phyloP scores from a whole-genome alignment of 2,797 vertebrate species.

The Anguilla pacifica region DNA sequence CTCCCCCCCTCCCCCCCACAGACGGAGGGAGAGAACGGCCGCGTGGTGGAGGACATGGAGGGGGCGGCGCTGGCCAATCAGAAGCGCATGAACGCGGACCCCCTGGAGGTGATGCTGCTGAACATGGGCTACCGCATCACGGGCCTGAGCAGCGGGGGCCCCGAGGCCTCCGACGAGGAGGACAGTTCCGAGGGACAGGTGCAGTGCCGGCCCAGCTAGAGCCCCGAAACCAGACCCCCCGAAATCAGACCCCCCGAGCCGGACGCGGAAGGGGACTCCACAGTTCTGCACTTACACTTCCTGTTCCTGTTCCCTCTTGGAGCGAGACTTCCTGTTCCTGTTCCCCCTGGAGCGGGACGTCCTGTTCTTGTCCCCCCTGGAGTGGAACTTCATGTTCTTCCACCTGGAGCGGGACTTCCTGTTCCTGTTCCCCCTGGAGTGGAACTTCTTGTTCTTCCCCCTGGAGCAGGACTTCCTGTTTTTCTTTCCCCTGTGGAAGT shows the following conservation, averaged over 20 bases:
- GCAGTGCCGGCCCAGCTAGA: slow-evolving; percentile 97
- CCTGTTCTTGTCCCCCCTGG: no score
- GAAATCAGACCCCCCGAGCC: slow-evolving; percentile 47
- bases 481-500: slow-evolving; percentile 38
- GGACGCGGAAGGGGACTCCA: neutral
- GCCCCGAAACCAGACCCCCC: slow-evolving; percentile 41
- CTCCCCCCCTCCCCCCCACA: slow-evolving; percentile 52
- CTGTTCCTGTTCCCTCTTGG: neutral
- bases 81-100: slow-evolving; percentile 95
- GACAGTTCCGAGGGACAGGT: slow-evolving; percentile 95
- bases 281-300: neutral
- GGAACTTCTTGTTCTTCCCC: neutral
- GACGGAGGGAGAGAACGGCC: slow-evolving; percentile 87
- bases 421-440: neutral
- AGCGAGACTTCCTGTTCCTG: neutral
- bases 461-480: neutral
- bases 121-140: slow-evolving; percentile 99
- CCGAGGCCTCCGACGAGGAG: slow-evolving; percentile 90
- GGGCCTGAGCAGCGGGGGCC: slow-evolving; percentile 85
- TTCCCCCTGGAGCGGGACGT: no score
- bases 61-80: slow-evolving; percentile 96
- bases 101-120: slow-evolving; percentile 95
- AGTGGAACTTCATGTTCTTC: neutral
- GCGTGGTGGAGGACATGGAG: slow-evolving; percentile 97
- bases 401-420: neutral